phyloP scores from a whole-genome alignment of 2,797 vertebrate species.

The Arremon aurantiirostris region DNA sequence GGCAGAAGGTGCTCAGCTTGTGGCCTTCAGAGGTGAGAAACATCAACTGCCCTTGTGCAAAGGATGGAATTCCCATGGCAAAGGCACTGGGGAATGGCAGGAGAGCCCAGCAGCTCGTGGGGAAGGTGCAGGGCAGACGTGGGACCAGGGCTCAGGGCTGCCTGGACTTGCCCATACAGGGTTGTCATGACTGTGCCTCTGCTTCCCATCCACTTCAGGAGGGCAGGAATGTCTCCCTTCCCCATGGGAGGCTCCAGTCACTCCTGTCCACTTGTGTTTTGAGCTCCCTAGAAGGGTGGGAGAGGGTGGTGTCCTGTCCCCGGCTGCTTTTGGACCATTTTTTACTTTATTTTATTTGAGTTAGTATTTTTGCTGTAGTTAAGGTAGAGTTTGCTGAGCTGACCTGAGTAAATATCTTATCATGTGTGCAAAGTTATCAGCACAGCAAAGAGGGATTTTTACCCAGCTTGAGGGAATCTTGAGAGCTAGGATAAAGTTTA shows the following conservation, averaged over 20 bases:
- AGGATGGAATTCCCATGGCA: fast-evolving
- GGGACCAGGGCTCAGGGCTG: not conserved
- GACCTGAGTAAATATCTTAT: not conserved
- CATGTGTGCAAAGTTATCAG: not conserved
- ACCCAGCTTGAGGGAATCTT: not conserved
- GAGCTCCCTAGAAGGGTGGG: not conserved
- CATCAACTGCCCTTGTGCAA: fast-evolving
- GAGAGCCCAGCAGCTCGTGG: not conserved
- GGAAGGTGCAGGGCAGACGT: fast-evolving
- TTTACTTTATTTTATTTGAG: not conserved
- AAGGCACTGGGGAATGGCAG: not conserved
- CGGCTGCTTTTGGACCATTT: not conserved
- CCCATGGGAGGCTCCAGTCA: not conserved
- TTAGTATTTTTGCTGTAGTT: not conserved
- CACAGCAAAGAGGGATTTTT: not conserved
- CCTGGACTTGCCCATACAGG: not conserved
- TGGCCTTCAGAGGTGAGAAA: not conserved
- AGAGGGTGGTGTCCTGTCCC: not conserved
- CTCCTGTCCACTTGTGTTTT: not conserved
- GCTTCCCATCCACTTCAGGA: not conserved
- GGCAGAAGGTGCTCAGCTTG: not conserved
- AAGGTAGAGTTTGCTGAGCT: not conserved
- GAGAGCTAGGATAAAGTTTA: too few relatives aligned
- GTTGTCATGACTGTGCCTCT: not conserved
- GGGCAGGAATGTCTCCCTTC: not conserved